Evolutionary conservation across 2,797 vertebrate species (phyloP), one percentile per base, ranked within the genome.

Genomic region (Benthosema pterotum): DNA sequence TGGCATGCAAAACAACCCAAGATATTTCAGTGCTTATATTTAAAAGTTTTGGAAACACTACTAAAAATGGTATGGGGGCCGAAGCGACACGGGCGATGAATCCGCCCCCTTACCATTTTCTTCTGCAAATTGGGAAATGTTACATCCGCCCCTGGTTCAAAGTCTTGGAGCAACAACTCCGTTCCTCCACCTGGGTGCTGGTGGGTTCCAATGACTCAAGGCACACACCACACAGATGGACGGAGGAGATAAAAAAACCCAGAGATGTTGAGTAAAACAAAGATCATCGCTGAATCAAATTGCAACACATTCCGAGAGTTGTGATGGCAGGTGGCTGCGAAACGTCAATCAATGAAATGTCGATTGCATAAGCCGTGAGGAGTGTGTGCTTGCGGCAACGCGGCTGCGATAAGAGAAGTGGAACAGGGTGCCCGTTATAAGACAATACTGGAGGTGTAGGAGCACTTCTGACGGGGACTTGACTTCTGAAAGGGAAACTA

Each of bases 221-320:
- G 55, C 2, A 14, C n/a, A n/a, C n/a, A n/a, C n/a, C n/a, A n/a
- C n/a, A n/a, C 79, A 80, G 83, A 82, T 82, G 82, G 83, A 87
- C 80, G 18, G 62, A 60, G 57, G 55, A 69, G 83, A 84, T 84
- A 82, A 73, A 47, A 82, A 73, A 47, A 14, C 42, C 32, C 32
- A 38, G 18, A 54, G 51, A 61, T 54, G 60, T 12, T n/a, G 13
- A 65, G n/a, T 6, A 32, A 43, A 60, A 38, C 28, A 48, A 15
- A 57, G 52, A 32, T 14, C 69, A 47, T 61, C 71, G 68, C 66
- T 79, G 86, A n/a, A 81, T 65, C 0, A 32, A 4, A 66, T 74
- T 43, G 71, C 72, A 71, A 53, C 58, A 61, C 70, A 15, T 8
- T n/a, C 16, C 19, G 12, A 25, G 0, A 14, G 18, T 38, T 32